phyloP scores from a whole-genome alignment of 1,140 invertebrate genomes.

The Hetaerina americana region DNA sequence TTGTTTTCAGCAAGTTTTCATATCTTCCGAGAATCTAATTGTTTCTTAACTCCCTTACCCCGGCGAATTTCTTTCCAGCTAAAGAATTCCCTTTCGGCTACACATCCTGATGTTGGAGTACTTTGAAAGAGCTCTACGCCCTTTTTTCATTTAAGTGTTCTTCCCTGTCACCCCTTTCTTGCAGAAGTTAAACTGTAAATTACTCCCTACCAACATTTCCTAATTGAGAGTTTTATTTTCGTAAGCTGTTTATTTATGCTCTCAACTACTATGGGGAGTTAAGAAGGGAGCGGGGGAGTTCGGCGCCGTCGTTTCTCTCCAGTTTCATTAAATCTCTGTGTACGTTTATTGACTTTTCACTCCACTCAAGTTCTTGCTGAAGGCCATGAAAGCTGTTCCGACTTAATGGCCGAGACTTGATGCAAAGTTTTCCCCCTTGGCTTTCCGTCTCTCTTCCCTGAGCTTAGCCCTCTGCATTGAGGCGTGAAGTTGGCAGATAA shows the following conservation, averaged over 20 bases:
- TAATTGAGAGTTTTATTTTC: background rate
- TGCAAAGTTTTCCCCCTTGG: background rate
- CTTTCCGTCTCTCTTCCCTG: background rate
- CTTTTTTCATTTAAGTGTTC: too few relatives aligned
- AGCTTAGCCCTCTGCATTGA: background rate
- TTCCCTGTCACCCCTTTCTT: background rate
- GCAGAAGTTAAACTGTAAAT: background rate
- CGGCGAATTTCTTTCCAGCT: too few relatives aligned
- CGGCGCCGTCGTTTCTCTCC: background rate
- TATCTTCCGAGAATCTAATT: too few relatives aligned
- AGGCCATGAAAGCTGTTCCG: background rate
- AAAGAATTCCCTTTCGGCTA: too few relatives aligned
- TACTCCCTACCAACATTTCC: background rate
- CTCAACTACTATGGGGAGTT: background rate
- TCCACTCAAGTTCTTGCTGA: background rate
- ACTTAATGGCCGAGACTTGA: background rate
- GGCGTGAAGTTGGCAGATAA: background rate
- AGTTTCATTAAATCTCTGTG: background rate
- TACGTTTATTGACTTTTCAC: background rate
- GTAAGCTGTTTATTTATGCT: background rate
- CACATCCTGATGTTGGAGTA: too few relatives aligned
- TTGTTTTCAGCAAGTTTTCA: too few relatives aligned
- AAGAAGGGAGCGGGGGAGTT: background rate
- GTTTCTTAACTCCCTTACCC: too few relatives aligned
- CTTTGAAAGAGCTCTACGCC: too few relatives aligned